Base-by-base conservation (phyloP, 2,888 invertebrate genomes). In the Strigamia maritima region DNA sequence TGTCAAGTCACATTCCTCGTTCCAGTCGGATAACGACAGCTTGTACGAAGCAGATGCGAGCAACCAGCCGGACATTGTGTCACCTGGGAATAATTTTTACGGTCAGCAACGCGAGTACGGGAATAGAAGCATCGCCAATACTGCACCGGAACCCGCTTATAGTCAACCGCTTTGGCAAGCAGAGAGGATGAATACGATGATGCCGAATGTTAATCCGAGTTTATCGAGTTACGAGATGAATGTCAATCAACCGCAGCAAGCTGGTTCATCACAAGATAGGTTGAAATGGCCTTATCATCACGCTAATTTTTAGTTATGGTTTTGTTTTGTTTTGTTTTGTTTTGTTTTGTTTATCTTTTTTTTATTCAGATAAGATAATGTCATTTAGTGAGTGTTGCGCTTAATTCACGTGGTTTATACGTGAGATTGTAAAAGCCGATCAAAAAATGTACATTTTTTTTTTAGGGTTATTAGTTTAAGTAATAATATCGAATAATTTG, bases 271-370 rank as follows among this genome's bases (percentile, higher is more conserved):
- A 19, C 54, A 54, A 19, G 54, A 54, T 19, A n/a, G 54, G 19
- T 54, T 19, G 19, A 54, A 54, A 54, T 54, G 54, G 54, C 54
- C 54, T n/a, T 54, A 54, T 54, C 49, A 49, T 49, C 54, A 54
- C n/a, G 22, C 54, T 3, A n/a, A n/a, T n/a, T 19, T 54, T 16
- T 54, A 54, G 19, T 2, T n/a, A 16, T 44, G n/a, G n/a, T n/a
- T n/a, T n/a, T n/a, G n/a, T n/a, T n/a, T n/a, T n/a, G n/a, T n/a
- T n/a, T n/a, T n/a, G n/a, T n/a, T n/a, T n/a, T n/a, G n/a, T n/a
- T n/a, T n/a, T n/a, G n/a, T n/a, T n/a, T n/a, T n/a, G n/a, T n/a
- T n/a, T n/a, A n/a, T n/a, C n/a, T n/a, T n/a, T n/a, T n/a, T 44
- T 16, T 16, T n/a, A n/a, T 44, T 16, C 44, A 16, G 2, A 44